Base-by-base conservation (phyloP, 2,888 invertebrate species). In the Nysson spinosus region DNA sequence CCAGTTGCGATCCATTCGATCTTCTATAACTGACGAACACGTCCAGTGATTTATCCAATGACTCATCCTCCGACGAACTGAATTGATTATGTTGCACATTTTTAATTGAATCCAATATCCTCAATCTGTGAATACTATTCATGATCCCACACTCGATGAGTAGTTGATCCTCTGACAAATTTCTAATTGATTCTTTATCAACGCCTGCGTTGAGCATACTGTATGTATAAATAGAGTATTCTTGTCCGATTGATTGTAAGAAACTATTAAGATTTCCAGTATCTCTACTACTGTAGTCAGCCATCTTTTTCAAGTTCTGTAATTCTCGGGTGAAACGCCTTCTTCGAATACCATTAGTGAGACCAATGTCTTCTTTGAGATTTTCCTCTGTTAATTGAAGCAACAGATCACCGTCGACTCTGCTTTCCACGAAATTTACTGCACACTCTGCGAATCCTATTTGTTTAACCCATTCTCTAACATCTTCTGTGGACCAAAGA, bases 1-100 rank as follows among this genome's bases (percentile, higher is more conserved):
- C 98, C 81, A 99, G 88, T 87, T 98, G 98, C 2, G 98, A 99
- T 50, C 99, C 99, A 85, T 97, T 99, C 4, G 98, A 97, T 83
- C 99, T 90, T 76, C 99, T 90, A 85, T 99, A 99, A 88, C 98
- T 98, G 77, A 99, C 97, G 88, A 99, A 99, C 0, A 98, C 98
- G 86, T 99, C 99, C 75, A 99, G 90, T 43, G 94, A 95, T 87
- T 98, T 97, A 83, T 95, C 95, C 85, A 93, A 91, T 77, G 92
- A 94, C 79, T 95, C 95, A 83, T 93, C 77, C 5, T 82, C 85
- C 54, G 75, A 82, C 0, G 83, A 81, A 37, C 72, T 84, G 35
- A 86, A 78, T 22, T 83, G 83, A 72, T 85, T 86, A 32, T 82
- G 77, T 24, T 85, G 83, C 39, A 80, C 72, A 42, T 87, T 91